phyloP scores from a whole-genome alignment of 2,113 vertebrate species.

The Hystrix brachyura region DNA sequence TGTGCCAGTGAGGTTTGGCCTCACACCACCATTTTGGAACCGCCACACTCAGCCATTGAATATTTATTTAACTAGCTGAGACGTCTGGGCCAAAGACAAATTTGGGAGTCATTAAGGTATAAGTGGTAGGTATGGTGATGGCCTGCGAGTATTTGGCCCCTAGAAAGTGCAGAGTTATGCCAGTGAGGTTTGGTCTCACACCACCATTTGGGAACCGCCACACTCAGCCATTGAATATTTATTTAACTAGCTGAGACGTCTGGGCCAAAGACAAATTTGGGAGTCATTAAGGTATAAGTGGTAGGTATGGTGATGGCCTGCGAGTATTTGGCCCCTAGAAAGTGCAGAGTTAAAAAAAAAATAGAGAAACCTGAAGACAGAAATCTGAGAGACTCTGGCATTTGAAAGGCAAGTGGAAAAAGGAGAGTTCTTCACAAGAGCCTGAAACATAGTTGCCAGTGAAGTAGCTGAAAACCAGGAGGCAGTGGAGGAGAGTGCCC shows the following conservation, averaged over 20 bases:
- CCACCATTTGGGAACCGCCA: not conserved
- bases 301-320: not conserved
- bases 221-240: not conserved
- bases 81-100: slow-evolving; percentile 9
- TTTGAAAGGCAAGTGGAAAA: not conserved
- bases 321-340: not conserved
- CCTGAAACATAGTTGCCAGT: not conserved
- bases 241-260: slow-evolving; percentile 19
- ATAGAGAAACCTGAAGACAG: not conserved
- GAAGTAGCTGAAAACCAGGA: not conserved
- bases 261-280: not conserved
- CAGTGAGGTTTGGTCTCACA: slow-evolving; percentile 34
- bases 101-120: not conserved
- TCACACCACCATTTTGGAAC: not conserved
- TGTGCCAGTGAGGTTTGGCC: not conserved
- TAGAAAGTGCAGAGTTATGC: not conserved
- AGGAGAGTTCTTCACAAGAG: not conserved
- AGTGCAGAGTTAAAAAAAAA: not conserved
- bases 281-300: not conserved
- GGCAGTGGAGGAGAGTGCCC: not conserved
- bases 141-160: not conserved
- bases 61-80: slow-evolving; percentile 32
- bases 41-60: not conserved
- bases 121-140: not conserved
- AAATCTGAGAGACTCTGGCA: not conserved